Evolutionary conservation across 2,113 vertebrate genomes (phyloP).

Genomic region (Myrmecobius fasciatus): DNA sequence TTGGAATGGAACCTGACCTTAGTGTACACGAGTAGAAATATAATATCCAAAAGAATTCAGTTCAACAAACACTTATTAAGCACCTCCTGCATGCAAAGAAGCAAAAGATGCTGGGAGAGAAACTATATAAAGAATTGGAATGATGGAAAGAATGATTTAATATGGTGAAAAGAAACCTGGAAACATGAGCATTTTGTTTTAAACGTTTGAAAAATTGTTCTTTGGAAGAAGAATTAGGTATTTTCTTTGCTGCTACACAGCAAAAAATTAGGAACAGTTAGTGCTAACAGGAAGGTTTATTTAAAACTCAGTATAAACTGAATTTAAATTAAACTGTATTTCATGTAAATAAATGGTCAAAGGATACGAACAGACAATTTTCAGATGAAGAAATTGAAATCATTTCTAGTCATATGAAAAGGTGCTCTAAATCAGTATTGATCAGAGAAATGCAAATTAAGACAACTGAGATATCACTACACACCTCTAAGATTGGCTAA

Average conservation of each 20-base stretch:
- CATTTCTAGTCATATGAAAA: too few species aligned
- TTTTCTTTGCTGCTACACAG: not conserved
- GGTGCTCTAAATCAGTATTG: too few species aligned
- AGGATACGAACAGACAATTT: too few species aligned
- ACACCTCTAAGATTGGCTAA: too few species aligned
- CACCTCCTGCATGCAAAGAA: not conserved
- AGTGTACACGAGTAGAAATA: not conserved
- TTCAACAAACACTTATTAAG: not conserved
- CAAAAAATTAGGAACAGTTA: not conserved
- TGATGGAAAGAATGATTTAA: not conserved
- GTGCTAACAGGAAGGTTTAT: not conserved
- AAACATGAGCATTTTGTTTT: not conserved
- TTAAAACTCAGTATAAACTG: not conserved
- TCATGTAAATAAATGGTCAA: not conserved
- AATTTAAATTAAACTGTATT: too few species aligned
- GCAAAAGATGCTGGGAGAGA: not conserved
- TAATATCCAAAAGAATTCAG: not conserved
- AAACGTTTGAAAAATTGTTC: not conserved
- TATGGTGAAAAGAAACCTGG: not conserved
- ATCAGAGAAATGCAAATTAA: too few species aligned
- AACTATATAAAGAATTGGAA: not conserved
- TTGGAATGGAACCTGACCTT: not conserved
- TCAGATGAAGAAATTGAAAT: too few species aligned
- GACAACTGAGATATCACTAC: too few species aligned
- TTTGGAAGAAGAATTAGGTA: not conserved